These are phyloP conservation scores for Cydia strobilella DNA, from an alignment of 1,140 invertebrate species.

Conservation along the genomic window DNA sequence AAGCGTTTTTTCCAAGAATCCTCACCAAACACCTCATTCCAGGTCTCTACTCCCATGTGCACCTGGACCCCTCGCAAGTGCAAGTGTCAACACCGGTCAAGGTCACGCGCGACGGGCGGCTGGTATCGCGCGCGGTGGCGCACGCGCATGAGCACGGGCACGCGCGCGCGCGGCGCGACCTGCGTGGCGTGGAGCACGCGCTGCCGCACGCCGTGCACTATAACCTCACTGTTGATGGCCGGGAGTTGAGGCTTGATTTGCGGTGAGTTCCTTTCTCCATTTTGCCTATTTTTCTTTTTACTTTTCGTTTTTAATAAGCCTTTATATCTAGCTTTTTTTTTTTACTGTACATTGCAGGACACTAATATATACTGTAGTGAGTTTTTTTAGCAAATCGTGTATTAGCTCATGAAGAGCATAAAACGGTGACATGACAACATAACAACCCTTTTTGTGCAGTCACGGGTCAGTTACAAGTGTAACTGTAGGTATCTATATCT, in stretches of 20 bases:
- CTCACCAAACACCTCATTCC: constrained; percentile 24
- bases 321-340: no score
- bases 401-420: no score
- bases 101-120: constrained; percentile 59
- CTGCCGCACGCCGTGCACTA: constrained; percentile 63
- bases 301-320: no score
- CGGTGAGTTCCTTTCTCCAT: constrained; percentile 46
- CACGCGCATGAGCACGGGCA: constrained; percentile 67
- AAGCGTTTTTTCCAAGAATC: not conserved
- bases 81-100: constrained; percentile 68
- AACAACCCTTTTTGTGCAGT: no score
- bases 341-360: no score
- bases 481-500: no score
- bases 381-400: no score
- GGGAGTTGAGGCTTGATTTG: constrained; percentile 67
- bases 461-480: no score
- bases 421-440: no score
- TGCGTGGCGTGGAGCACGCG: constrained; percentile 54
- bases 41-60: constrained; percentile 74
- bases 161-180: constrained; percentile 64
- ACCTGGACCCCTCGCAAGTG: constrained; percentile 65
- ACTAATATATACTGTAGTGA: no score
- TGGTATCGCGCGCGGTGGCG: constrained; percentile 60
- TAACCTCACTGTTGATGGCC: constrained; percentile 68
- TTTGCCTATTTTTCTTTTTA: no score